Conservation (phyloP, 2,113 vertebrate genomes). For the Numida meleagris region DNA sequence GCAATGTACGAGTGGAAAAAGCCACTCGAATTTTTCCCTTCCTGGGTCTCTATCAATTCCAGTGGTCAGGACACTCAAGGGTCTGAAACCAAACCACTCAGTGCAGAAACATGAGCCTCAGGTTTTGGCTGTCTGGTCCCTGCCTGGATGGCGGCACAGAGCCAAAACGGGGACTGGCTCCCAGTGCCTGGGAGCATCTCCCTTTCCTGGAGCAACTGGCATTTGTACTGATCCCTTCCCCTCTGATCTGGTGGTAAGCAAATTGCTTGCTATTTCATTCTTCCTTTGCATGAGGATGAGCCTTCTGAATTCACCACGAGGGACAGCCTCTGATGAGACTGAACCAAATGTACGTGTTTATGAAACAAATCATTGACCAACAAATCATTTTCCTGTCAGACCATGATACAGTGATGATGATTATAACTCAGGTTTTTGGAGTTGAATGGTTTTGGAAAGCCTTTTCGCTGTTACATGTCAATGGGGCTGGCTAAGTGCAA, state of each 20-base stretch:
- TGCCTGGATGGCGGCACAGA: fast-evolving
- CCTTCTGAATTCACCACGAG: not conserved
- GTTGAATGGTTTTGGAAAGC: conserved; percentile 41
- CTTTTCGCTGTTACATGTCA: conserved; percentile 39
- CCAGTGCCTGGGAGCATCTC: not conserved
- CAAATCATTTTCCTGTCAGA: conserved; percentile 51
- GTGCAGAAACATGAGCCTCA: not conserved
- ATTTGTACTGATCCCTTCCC: not conserved
- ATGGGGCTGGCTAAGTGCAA: not conserved
- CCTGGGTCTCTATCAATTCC: not conserved
- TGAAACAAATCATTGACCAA: not conserved
- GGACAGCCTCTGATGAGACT: not conserved
- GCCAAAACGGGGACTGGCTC: fast-evolving
- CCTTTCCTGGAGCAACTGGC: not conserved
- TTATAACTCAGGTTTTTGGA: conserved; percentile 40
- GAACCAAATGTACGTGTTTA: conserved; percentile 24
- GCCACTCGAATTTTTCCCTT: not conserved
- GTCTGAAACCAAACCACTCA: not conserved
- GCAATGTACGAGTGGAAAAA: not conserved
- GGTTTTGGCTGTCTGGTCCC: fast-evolving
- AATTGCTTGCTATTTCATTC: conserved; percentile 21
- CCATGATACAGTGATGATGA: not conserved
- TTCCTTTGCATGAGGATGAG: not conserved
- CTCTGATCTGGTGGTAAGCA: not conserved
- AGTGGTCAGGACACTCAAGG: not conserved